These are phyloP conservation scores for Tetramorium parvispinum DNA, from an alignment of 1,140 invertebrate species.

Conservation along the genomic window DNA sequence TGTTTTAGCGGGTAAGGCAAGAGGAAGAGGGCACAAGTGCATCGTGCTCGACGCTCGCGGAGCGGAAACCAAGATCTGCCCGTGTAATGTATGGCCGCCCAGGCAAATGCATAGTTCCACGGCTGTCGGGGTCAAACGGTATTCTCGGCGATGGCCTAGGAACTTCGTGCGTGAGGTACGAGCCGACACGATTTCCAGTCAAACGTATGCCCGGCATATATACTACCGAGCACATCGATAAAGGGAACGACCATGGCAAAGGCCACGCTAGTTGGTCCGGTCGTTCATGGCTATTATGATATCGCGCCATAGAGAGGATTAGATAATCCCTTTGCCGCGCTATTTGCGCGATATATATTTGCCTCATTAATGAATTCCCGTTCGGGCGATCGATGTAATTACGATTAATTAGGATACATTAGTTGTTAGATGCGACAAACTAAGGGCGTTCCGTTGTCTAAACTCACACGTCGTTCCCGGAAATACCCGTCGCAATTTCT, in stretches of 20 bases:
- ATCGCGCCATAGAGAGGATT: background rate
- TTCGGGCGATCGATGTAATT: background rate
- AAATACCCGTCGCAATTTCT: constrained; percentile 12
- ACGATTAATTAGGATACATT: background rate
- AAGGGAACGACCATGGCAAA: constrained; percentile 27
- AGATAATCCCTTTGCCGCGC: background rate
- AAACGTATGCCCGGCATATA: background rate
- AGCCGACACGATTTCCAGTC: constrained; percentile 38
- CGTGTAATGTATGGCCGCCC: constrained; percentile 50
- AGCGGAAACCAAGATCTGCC: constrained; percentile 55
- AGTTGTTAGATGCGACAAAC: background rate
- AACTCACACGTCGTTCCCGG: background rate
- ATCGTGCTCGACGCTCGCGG: constrained; percentile 25
- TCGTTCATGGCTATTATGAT: background rate
- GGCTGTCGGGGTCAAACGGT: constrained; percentile 63
- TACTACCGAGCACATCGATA: constrained; percentile 8
- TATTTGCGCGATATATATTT: constrained; percentile 42
- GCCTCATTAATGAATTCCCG: constrained; percentile 12
- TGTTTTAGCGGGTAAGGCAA: background rate
- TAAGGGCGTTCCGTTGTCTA: background rate
- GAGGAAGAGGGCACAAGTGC: constrained; percentile 16
- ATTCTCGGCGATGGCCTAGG: constrained; percentile 54
- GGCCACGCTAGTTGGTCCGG: background rate
- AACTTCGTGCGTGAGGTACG: constrained; percentile 45
- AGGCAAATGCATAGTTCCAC: constrained; percentile 64